Conservation (phyloP, 2,113 vertebrate species). For the Seriola quinqueradiata region DNA sequence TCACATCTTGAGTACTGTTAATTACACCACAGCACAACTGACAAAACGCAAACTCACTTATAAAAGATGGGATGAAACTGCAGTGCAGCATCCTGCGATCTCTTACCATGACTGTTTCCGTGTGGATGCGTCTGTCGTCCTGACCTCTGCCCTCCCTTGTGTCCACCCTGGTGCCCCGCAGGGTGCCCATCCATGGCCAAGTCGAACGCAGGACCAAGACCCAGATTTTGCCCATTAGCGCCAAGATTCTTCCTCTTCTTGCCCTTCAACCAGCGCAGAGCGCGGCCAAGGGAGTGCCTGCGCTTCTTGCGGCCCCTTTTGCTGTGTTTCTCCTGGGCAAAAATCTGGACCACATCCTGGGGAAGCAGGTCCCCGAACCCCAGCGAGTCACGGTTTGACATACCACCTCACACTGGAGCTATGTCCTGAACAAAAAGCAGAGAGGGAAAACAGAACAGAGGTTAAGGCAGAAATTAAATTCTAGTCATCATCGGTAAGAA, state of each 20-base stretch:
- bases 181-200: conserved; percentile 63
- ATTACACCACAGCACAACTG: neutral
- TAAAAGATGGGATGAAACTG: neutral
- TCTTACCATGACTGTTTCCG: conserved; percentile 73
- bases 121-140: conserved; percentile 63
- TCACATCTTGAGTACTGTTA: neutral
- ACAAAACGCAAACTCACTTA: neutral
- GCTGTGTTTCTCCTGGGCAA: conserved; percentile 78
- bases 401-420: conserved; percentile 67
- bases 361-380: conserved; percentile 84
- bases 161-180: conserved; percentile 47
- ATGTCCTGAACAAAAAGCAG: conserved; percentile 37
- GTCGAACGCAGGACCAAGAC: conserved; percentile 74
- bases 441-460: neutral
- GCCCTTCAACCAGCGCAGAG: conserved; percentile 79
- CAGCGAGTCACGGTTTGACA: conserved; percentile 83
- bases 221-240: conserved; percentile 63
- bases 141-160: conserved; percentile 68
- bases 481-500: neutral
- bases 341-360: conserved; percentile 86
- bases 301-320: conserved; percentile 83
- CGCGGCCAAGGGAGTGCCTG: conserved; percentile 72
- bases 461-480: neutral
- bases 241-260: conserved; percentile 73
- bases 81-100: neutral